A percentile compares a stretch with the other conserved stretches of the same genome.
Evolutionary conservation across 53 echinoderm and acorn worm species (phyloP).

Genomic region (Astropecten irregularis): DNA sequence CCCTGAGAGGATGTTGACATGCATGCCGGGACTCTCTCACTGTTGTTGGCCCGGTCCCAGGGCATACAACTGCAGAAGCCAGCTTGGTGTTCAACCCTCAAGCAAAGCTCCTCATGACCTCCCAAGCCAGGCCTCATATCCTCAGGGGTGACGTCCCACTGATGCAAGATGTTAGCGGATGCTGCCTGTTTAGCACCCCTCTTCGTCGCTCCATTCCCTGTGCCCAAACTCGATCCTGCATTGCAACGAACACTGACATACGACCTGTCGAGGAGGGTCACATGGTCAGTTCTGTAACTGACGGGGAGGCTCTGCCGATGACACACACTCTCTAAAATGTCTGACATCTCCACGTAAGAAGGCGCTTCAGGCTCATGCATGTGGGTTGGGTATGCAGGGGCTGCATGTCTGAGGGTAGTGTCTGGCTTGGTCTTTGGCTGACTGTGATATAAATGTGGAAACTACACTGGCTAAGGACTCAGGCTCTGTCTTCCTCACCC

Average conservation of each 20-base stretch:
- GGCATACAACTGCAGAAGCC: background rate
- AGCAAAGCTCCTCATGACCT: background rate
- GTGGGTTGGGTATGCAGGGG: background rate
- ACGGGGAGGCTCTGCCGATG: background rate
- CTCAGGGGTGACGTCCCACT: background rate
- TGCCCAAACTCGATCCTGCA: background rate
- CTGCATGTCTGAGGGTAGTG: background rate
- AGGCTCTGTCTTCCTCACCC: background rate
- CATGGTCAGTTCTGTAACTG: background rate
- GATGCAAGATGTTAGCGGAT: background rate
- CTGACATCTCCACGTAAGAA: background rate
- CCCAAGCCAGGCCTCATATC: background rate
- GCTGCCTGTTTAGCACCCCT: background rate
- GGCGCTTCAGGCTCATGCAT: background rate
- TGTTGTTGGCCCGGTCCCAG: background rate
- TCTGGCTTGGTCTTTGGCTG: background rate
- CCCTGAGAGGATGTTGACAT: background rate
- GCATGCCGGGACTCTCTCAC: background rate
- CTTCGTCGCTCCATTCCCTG: background rate
- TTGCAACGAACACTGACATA: background rate
- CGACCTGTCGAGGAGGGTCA: background rate
- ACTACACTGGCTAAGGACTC: background rate
- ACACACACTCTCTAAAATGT: conserved; percentile 17
- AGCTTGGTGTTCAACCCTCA: conserved; percentile 12
- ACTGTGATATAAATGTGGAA: background rate